phyloP scores from a whole-genome alignment of 2,113 vertebrate species.

The Tachycineta bicolor region DNA sequence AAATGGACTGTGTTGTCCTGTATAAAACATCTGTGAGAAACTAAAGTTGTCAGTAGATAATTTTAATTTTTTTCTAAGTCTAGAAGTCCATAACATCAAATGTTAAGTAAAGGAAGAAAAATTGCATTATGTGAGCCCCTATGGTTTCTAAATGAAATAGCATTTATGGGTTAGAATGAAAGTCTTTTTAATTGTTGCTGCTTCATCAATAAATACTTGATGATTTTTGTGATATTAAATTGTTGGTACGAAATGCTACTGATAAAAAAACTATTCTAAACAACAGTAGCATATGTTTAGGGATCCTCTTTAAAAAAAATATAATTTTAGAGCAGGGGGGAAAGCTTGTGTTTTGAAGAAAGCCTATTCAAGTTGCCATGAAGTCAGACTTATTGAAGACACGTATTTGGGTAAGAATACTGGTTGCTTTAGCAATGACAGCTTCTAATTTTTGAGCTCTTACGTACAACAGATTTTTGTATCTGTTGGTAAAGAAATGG shows the following conservation, averaged over 20 bases:
- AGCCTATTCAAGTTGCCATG: not conserved
- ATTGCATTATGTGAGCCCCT: not conserved
- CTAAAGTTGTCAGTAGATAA: not conserved
- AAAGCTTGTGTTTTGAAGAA: not conserved
- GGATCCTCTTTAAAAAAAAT: not conserved
- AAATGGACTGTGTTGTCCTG: not conserved
- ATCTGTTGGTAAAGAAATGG: not conserved
- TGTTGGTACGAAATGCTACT: not conserved
- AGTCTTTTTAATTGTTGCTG: not conserved
- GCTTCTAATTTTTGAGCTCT: not conserved
- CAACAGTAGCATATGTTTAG: not conserved
- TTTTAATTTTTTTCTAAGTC: not conserved
- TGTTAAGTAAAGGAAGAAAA: not conserved
- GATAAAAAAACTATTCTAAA: not conserved
- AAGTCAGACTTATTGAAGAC: not conserved
- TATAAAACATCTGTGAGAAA: not conserved
- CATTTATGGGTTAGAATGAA: not conserved
- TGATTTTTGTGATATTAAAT: not conserved
- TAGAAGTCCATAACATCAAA: not conserved
- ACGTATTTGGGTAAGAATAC: accelerated
- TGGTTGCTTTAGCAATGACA: not conserved
- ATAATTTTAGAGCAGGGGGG: not conserved
- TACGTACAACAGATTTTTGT: not conserved
- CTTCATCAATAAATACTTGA: not conserved
- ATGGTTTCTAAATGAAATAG: not conserved